Evolutionary conservation across 2,888 invertebrate species (phyloP).

Genomic region (Sturmia bella): DNA sequence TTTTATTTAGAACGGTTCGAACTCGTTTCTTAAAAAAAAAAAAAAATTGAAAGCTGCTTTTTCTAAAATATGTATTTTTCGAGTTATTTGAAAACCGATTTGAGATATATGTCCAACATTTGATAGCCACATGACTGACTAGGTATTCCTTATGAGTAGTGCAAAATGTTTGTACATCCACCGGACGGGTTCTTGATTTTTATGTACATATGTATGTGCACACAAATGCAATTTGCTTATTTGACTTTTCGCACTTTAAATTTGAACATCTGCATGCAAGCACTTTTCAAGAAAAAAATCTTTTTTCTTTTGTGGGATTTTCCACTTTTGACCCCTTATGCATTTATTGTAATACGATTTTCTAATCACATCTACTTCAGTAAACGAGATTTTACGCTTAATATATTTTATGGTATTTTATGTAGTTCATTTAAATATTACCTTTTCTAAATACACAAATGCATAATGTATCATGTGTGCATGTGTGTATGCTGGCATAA

Average conservation of each 20-base stretch:
- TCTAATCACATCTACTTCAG: background rate
- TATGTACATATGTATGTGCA: no score
- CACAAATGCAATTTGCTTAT: no score
- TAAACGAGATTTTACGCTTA: conserved; percentile 31
- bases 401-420: conserved; percentile 24
- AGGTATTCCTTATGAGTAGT: no score
- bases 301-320: background rate
- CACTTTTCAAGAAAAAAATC: background rate
- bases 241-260: background rate
- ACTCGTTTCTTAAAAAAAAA: no score
- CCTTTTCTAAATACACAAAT: background rate
- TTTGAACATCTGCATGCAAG: background rate
- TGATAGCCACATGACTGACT: no score
- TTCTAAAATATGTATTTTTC: no score
- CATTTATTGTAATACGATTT: background rate
- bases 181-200: no score
- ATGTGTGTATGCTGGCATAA: conserved; percentile 33
- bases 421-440: conserved; percentile 12
- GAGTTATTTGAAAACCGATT: no score
- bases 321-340: conserved; percentile 2
- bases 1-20: no score
- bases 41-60: no score
- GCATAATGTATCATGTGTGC: background rate
- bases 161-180: no score
- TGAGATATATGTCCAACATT: no score